These are phyloP conservation scores for Periplaneta americana DNA, from an alignment of 1,140 invertebrate genomes.

Conservation along the genomic window DNA sequence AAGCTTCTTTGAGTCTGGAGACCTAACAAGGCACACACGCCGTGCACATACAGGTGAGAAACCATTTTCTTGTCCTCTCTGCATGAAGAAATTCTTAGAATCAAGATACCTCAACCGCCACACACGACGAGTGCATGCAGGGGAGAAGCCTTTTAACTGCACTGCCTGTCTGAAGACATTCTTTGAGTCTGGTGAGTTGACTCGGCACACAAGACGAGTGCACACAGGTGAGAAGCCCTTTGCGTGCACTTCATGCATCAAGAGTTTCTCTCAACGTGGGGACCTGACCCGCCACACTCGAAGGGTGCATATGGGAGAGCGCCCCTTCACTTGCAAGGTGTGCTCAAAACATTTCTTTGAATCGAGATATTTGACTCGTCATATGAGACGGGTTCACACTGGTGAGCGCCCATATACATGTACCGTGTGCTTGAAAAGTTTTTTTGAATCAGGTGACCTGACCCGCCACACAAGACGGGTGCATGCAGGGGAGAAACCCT, in stretches of 20 bases:
- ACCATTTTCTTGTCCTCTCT: conserved; percentile 35
- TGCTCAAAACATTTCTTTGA: no score
- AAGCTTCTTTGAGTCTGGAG: conserved; percentile 28
- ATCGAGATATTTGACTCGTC: no score
- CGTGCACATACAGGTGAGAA: conserved; percentile 29
- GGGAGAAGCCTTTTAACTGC: conserved; percentile 33
- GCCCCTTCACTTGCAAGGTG: no score
- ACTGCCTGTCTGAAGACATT: conserved; percentile 22
- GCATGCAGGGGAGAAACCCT: no score
- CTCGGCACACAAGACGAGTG: conserved; percentile 5
- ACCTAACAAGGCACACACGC: conserved; percentile 25
- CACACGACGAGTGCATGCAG: conserved; percentile 33
- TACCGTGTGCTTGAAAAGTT: no score
- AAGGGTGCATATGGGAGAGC: no score
- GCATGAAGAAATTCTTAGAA: conserved; percentile 36
- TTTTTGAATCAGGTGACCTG: no score
- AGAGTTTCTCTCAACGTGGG: conserved; percentile 9
- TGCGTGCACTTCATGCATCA: conserved; percentile 14
- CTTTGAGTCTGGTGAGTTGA: conserved; percentile 14
- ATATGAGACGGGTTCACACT: no score
- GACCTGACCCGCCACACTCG: no score
- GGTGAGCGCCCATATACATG: no score
- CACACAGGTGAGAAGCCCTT: conserved; percentile 15
- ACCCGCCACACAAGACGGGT: no score
- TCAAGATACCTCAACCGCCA: conserved; percentile 37